Percentiles rank a stretch among this genome's conserved stretches.
These are phyloP conservation scores for Hirudo medicinalis DNA, from an alignment of 1,140 invertebrate genomes.

Conservation along the genomic window DNA sequence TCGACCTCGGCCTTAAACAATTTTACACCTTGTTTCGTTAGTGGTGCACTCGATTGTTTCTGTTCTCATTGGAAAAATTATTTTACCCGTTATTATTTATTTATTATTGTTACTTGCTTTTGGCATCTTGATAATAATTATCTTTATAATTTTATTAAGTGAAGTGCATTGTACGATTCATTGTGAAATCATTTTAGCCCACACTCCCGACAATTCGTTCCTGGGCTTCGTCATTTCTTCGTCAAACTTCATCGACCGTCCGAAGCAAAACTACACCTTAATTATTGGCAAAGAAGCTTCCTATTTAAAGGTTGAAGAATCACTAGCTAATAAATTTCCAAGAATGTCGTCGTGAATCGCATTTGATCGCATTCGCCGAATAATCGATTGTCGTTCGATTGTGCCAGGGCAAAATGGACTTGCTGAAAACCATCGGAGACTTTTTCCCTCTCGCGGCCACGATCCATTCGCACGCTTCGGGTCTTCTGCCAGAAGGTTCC, in stretches of 20 bases:
- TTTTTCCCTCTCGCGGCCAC: slow-evolving; percentile 4
- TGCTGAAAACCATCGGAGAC: neutral
- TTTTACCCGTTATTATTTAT: no score
- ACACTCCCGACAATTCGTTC: slow-evolving; percentile 18
- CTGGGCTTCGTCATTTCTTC: slow-evolving; percentile 12
- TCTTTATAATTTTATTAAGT: neutral
- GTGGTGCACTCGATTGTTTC: neutral
- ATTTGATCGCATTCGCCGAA: no score
- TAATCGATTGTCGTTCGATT: neutral
- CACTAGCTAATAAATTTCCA: no score
- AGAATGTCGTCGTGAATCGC: no score
- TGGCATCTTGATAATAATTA: neutral
- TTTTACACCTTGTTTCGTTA: slow-evolving; percentile 17
- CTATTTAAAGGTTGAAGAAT: neutral
- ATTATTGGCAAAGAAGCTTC: slow-evolving; percentile 8
- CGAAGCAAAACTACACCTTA: neutral
- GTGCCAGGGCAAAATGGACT: slow-evolving; percentile 1
- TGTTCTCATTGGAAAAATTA: no score
- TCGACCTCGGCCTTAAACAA: slow-evolving; percentile 12
- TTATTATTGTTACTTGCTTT: neutral
- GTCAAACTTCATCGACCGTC: neutral
- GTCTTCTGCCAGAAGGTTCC: neutral
- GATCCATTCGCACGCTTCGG: neutral
- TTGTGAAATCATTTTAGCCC: slow-evolving; percentile 13
- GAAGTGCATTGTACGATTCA: neutral